A percentile compares a stretch with the other conserved stretches of the same genome.
Evolutionary conservation across 2,113 vertebrate genomes (phyloP).

Genomic region (Coracopsis vasa): DNA sequence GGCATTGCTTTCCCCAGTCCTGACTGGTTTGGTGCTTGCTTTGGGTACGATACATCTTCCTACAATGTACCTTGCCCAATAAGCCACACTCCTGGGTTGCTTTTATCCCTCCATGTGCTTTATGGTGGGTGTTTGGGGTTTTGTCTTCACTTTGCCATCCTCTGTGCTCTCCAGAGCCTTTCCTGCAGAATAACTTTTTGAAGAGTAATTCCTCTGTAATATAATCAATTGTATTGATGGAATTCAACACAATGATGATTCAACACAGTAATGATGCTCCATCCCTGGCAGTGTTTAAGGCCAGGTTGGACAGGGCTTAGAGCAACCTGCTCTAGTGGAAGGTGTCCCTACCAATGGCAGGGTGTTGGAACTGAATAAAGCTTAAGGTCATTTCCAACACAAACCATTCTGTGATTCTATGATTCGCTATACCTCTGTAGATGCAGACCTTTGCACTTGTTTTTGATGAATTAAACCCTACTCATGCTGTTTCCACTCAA

Average conservation of each 20-base stretch:
- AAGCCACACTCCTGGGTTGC: accelerated
- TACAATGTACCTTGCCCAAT: accelerated
- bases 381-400: not conserved
- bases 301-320: not conserved
- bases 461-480: not conserved
- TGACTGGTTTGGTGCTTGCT: not conserved
- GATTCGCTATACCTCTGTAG: not conserved
- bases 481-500: too few relatives aligned
- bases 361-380: not conserved
- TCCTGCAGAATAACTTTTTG: not conserved
- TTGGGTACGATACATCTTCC: too few relatives aligned
- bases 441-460: not conserved
- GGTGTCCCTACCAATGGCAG: not conserved
- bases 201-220: not conserved
- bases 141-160: not conserved
- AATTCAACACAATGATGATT: not conserved
- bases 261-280: too few relatives aligned
- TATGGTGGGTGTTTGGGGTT: not conserved
- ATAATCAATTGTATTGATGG: not conserved
- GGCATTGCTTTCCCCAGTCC: not conserved
- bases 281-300: not conserved
- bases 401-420: not conserved
- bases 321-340: not conserved
- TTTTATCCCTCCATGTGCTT: not conserved
- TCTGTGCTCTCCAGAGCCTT: not conserved